These are phyloP conservation scores for Apamea crenata DNA, from an alignment of 2,888 invertebrate genomes.

Conservation along the genomic window DNA sequence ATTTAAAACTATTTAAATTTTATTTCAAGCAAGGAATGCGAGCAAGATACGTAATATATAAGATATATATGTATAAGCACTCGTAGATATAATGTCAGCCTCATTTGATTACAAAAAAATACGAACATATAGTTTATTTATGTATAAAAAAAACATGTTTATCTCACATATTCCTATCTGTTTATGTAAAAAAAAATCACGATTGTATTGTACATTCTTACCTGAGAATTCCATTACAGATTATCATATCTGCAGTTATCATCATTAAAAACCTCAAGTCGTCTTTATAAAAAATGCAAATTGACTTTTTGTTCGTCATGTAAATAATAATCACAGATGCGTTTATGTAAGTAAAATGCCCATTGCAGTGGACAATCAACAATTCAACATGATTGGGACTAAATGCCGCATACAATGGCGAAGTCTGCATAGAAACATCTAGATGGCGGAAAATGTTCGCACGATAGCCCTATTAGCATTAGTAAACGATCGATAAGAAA, in stretches of 20 bases:
- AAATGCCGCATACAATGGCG: conserved; percentile 61
- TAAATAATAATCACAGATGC: conserved; percentile 61
- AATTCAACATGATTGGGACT: conserved; percentile 63
- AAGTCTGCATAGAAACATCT: conserved; percentile 52
- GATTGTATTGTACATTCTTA: conserved; percentile 55
- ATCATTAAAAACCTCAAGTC: conserved; percentile 46
- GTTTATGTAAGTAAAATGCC: conserved; percentile 60
- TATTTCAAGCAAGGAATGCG: background rate
- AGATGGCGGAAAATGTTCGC: conserved; percentile 60
- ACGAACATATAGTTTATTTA: background rate
- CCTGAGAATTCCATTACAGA: conserved; percentile 56
- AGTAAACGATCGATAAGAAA: conserved; percentile 48
- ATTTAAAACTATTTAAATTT: conserved; percentile 15
- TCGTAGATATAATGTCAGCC: background rate
- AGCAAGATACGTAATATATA: no score
- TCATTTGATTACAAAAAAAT: background rate
- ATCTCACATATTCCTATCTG: background rate
- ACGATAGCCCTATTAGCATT: conserved; percentile 59
- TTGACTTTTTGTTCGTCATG: conserved; percentile 65
- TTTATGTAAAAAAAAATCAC: conserved; percentile 8
- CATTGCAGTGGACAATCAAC: conserved; percentile 50
- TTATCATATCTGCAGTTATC: conserved; percentile 52
- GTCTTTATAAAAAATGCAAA: conserved; percentile 64
- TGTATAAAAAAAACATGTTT: background rate
- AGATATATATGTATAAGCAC: no score